Conservation (phyloP, 2,797 vertebrate species). For the Tragelaphus oryx region DNA sequence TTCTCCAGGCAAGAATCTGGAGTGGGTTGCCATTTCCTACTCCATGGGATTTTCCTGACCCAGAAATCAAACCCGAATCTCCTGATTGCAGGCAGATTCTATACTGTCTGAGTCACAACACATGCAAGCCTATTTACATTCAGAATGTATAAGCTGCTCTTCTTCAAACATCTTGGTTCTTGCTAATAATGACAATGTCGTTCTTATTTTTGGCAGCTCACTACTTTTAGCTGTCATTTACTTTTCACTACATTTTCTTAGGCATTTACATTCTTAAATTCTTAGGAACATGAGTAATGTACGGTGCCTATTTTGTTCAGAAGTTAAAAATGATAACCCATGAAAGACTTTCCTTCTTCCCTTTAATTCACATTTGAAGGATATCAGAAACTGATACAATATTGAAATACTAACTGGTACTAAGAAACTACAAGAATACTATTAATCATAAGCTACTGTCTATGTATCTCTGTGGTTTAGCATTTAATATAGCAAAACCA, state of each 20-base stretch:
- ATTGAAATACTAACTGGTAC: background rate
- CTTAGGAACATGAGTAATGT: background rate
- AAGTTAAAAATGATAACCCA: conserved; percentile 27
- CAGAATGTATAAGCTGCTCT: background rate
- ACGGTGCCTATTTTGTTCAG: background rate
- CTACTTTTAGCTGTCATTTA: background rate
- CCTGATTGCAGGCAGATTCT: background rate
- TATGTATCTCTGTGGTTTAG: background rate
- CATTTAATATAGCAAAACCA: background rate
- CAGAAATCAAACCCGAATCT: background rate
- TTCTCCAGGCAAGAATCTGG: background rate
- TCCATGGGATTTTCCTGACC: background rate
- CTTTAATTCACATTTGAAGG: background rate
- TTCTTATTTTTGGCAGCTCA: background rate
- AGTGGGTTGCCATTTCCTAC: background rate
- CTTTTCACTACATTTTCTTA: background rate
- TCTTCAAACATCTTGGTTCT: background rate
- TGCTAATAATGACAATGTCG: background rate
- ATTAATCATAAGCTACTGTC: background rate
- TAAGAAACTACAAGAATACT: background rate
- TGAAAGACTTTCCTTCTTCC: background rate
- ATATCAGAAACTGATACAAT: background rate
- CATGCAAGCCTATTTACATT: background rate
- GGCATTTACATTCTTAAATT: background rate
- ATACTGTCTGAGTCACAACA: background rate